A percentile compares a stretch with the other conserved stretches of the same genome.
These are phyloP conservation scores for Grus americana DNA, from an alignment of 2,113 vertebrate species.

Conservation along the genomic window DNA sequence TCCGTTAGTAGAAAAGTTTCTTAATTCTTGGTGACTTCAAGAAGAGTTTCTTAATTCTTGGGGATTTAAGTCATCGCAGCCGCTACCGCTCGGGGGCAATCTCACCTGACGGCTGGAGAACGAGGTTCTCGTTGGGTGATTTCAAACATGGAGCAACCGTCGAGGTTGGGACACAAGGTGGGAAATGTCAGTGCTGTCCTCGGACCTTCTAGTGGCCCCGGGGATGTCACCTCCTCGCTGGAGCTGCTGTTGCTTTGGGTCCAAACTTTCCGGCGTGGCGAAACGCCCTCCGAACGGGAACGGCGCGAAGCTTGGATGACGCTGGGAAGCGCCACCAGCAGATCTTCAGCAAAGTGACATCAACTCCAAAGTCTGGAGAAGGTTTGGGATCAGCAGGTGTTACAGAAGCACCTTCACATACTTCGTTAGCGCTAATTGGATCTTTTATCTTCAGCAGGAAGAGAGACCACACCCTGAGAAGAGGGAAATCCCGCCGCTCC, in stretches of 20 bases:
- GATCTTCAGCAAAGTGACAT: background rate
- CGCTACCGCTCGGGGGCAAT: background rate
- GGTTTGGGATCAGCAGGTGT: background rate
- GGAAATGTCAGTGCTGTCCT: background rate
- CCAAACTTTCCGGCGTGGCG: accelerated
- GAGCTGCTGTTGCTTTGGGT: background rate
- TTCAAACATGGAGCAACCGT: background rate
- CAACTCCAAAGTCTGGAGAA: background rate
- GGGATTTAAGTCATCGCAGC: background rate
- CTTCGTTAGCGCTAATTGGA: background rate
- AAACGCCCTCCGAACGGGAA: background rate
- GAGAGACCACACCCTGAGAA: background rate
- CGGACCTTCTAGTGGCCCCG: background rate
- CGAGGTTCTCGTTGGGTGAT: background rate
- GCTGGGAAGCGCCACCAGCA: background rate
- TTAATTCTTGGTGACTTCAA: too few species aligned
- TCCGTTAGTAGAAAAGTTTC: too few species aligned
- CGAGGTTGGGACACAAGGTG: background rate
- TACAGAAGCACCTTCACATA: background rate
- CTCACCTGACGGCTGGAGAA: background rate
- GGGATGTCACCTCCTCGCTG: background rate
- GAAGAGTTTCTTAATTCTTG: background rate
- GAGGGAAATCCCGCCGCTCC: background rate
- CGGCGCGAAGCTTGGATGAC: background rate
- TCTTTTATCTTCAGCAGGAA: too few species aligned